Percentiles rank a stretch among this genome's conserved stretches.
phyloP scores from a whole-genome alignment of 2,888 invertebrate species.

The Mamestra brassicae region DNA sequence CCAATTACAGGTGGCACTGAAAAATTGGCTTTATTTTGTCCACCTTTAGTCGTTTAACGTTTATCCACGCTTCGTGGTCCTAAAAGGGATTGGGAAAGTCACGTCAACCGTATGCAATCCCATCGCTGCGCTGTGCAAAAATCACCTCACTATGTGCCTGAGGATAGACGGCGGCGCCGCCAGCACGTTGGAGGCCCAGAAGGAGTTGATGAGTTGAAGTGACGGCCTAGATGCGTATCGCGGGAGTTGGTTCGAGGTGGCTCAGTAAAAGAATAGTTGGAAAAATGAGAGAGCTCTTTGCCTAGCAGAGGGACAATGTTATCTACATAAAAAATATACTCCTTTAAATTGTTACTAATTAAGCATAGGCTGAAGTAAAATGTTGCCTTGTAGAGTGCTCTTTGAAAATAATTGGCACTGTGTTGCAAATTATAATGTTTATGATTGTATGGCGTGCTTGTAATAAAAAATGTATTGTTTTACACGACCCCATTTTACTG shows the following conservation, averaged over 20 bases:
- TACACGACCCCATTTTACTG: conserved; percentile 21
- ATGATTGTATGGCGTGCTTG: conserved; percentile 50
- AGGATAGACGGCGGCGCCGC: too few species aligned
- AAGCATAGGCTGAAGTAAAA: neutral
- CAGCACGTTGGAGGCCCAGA: too few species aligned
- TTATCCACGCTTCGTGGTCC: too few species aligned
- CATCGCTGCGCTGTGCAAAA: neutral
- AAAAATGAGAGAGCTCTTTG: neutral
- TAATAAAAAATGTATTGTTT: conserved; percentile 32
- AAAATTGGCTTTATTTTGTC: neutral
- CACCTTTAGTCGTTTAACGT: too few species aligned
- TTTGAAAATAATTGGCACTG: conserved; percentile 26
- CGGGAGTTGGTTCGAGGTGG: neutral
- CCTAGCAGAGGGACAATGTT: neutral
- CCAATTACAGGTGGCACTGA: too few species aligned
- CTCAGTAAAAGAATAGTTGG: too few species aligned
- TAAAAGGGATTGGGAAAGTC: neutral
- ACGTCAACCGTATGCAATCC: neutral
- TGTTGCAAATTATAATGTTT: conserved; percentile 41
- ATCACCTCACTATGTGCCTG: too few species aligned
- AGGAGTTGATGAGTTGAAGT: too few species aligned
- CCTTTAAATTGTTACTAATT: neutral
- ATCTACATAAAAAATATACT: neutral
- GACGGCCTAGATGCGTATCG: neutral
- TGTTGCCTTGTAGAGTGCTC: neutral